Base-by-base conservation (phyloP, 2,797 vertebrate genomes). In the Champsocephalus gunnari region DNA sequence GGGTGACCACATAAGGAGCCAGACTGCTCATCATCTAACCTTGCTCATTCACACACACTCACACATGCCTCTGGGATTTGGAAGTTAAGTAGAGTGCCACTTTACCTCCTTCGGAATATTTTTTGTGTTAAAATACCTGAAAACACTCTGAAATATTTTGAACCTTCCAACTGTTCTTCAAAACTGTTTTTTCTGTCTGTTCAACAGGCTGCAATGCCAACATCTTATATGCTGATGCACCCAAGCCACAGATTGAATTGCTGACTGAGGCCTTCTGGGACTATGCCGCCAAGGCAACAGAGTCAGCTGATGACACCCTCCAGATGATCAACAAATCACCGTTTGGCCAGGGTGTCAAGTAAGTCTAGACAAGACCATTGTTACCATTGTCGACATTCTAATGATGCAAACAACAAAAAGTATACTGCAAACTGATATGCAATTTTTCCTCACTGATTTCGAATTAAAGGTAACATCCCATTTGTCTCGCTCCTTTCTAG, bases 201-300 rank as follows among this genome's bases (percentile, higher is more conserved):
- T 16, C 56, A 62, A 64, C 69, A 96, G 95, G 94, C 79, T 94
- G 93, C 70, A 79, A 95, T n/a, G 96, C 93, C 88, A 93, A 94
- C 74, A 34, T 94, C 4, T 90, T 94, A 48, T 92, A 92, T 49
- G 92, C 88, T 71, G 94, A 96, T 83, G 90, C 91, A 41, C 93
- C 94, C 1, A 93, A 92, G 73, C 87, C 93, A 21, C 91, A 92
- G 85, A 80, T 95, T 83, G 95, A 96, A 24, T 88, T 94, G 57
- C 3, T 95, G 63, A 92, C 77, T 32, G 93, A 95, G 87, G 90
- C 92, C 16, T 95, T 96, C 89, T 96, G 93, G 94, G 90, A 94
- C 1, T 95, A 95, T 45, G 88, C 95, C 47, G 73, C 77, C 51
- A 93, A 94, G 60, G 89, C 92, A 51, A 95, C 94, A 1, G 71